Conservation (phyloP, 64 coral and sea anemone genomes). For the Pocillopora damicornis region DNA sequence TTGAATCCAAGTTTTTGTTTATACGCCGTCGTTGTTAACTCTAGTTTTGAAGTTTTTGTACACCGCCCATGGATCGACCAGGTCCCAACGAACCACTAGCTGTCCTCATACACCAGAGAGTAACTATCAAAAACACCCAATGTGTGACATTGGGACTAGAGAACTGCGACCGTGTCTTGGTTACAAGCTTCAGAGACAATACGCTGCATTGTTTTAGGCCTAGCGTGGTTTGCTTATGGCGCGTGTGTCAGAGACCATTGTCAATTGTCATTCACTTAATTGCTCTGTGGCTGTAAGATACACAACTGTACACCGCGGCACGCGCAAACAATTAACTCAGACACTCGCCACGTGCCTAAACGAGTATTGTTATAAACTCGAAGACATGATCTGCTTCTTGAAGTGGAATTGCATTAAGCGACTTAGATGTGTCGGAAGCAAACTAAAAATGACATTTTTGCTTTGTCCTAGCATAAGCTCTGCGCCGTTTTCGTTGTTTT, state of each 20-base stretch:
- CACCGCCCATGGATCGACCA: constrained; percentile 6
- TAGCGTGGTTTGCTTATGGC: constrained; percentile 64
- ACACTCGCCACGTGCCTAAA: constrained; percentile 60
- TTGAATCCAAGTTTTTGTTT: constrained; percentile 28
- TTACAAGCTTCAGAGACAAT: constrained; percentile 28
- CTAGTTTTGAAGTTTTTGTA: constrained; percentile 12
- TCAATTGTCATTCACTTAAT: constrained; percentile 54
- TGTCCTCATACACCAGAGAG: not conserved
- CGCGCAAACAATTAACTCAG: constrained; percentile 50
- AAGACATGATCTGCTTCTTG: constrained; percentile 29
- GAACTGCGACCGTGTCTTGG: constrained; percentile 10
- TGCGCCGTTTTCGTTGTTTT: not conserved
- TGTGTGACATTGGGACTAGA: not conserved
- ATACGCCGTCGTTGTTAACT: constrained; percentile 8
- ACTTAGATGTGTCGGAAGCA: not conserved
- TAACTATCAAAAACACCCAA: constrained; percentile 14
- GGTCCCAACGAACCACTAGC: not conserved
- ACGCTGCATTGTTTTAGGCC: constrained; percentile 34
- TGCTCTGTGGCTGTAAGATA: constrained; percentile 58
- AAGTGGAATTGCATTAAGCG: not conserved
- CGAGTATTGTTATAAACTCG: constrained; percentile 33
- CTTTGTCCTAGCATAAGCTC: not conserved
- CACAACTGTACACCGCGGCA: constrained; percentile 49
- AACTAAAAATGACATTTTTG: not conserved
- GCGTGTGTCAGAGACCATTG: constrained; percentile 59